Evolutionary conservation across 2,797 vertebrate genomes (phyloP).

Genomic region (Pangasius sanitwongsei): DNA sequence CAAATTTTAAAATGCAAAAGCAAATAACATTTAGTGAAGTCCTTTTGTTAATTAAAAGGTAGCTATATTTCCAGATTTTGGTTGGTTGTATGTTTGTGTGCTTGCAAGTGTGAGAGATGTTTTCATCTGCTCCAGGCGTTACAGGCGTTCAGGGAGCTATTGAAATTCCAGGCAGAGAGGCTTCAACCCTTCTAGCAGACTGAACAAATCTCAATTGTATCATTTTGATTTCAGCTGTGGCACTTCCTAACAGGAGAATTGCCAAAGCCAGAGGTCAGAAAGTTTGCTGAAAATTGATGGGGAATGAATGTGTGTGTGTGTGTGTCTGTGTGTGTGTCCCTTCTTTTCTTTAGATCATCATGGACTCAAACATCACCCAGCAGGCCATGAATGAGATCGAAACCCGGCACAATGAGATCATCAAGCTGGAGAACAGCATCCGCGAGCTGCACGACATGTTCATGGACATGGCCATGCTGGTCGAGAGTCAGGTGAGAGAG

Average conservation of each 20-base stretch:
- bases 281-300: neutral
- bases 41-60: neutral
- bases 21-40: neutral
- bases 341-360: conserved; percentile 81
- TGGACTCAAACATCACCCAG: conserved; percentile 97
- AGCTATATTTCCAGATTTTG: neutral
- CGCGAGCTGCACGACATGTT: conserved; percentile 96
- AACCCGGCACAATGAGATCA: conserved; percentile 95
- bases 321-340: neutral
- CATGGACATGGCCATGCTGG: conserved; percentile 96
- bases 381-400: conserved; percentile 95
- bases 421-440: conserved; percentile 95
- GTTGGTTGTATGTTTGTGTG: neutral
- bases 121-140: neutral
- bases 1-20: neutral
- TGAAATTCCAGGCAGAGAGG: conserved; percentile 25
- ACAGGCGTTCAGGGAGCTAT: conserved; percentile 7
- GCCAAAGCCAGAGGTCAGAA: conserved; percentile 19
- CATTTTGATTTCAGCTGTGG: conserved; percentile 9
- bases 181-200: neutral
- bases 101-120: neutral
- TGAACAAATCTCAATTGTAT: conserved; percentile 19
- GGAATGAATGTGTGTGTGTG: conserved; percentile 7
- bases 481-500: conserved; percentile 87
- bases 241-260: neutral